phyloP scores from a whole-genome alignment of 2,113 vertebrate genomes.

The Phaethornis superciliosus region DNA sequence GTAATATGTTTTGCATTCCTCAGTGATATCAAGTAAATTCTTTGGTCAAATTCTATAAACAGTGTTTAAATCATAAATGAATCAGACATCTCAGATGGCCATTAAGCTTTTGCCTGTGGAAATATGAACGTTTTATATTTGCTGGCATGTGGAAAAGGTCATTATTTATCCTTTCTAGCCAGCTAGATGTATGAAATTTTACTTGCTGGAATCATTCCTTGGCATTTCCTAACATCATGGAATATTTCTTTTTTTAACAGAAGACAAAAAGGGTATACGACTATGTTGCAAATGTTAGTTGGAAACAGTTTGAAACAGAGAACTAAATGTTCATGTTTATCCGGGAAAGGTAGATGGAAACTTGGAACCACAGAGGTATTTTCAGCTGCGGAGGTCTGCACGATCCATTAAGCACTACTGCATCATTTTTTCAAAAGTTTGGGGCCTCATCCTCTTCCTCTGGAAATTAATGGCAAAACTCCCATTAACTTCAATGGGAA shows the following conservation, averaged over 20 bases:
- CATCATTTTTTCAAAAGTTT: conserved; percentile 2
- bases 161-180: conserved; percentile 57
- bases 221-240: conserved; percentile 69
- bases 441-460: conserved; percentile 38
- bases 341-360: conserved; percentile 71
- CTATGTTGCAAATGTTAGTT: conserved; percentile 62
- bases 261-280: conserved; percentile 60
- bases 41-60: conserved; percentile 24
- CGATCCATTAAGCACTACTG: conserved; percentile 44
- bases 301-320: conserved; percentile 71
- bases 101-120: conserved; percentile 45
- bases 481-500: conserved; percentile 7
- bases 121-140: conserved; percentile 43
- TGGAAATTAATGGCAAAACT: conserved; percentile 30
- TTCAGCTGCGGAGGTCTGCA: conserved; percentile 65
- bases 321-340: conserved; percentile 71
- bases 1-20: conserved; percentile 60
- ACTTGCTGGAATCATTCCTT: conserved; percentile 65
- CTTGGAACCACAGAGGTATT: conserved; percentile 67
- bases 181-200: conserved; percentile 62
- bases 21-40: conserved; percentile 44
- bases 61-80: conserved; percentile 32
- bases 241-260: conserved; percentile 70
- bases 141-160: conserved; percentile 57
- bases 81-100: conserved; percentile 44